Percentiles rank a stretch among this genome's conserved stretches.
Conservation (phyloP, 2,113 vertebrate genomes). For the Bubalus kerabau region DNA sequence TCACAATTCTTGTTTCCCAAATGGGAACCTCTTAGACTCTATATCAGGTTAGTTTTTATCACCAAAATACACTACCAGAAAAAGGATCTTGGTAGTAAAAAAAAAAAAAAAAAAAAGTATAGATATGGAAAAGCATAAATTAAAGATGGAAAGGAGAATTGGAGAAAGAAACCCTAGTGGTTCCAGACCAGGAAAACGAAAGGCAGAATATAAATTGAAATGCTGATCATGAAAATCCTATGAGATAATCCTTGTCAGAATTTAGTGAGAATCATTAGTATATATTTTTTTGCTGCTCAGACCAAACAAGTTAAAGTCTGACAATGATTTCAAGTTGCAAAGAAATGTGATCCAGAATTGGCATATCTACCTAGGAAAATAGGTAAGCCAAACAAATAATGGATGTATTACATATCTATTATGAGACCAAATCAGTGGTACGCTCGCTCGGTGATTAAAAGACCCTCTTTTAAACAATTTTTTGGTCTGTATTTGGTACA, state of each 20-base stretch:
- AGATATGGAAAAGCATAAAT: not conserved
- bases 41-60: not conserved
- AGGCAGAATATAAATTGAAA: not conserved
- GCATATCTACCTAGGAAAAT: not conserved
- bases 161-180: not conserved
- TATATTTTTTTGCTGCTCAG: constrained; percentile 38
- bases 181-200: not conserved
- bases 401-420: not conserved
- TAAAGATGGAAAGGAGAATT: not conserved
- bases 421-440: not conserved
- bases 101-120: not conserved
- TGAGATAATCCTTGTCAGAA: constrained; percentile 27
- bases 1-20: not conserved
- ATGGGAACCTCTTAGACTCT: not conserved
- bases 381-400: not conserved
- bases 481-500: not conserved
- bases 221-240: constrained; percentile 23
- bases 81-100: not conserved
- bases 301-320: constrained; percentile 29
- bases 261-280: constrained; percentile 8
- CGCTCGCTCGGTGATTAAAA: not conserved
- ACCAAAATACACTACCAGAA: not conserved
- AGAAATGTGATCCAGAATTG: not conserved
- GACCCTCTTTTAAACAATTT: not conserved
- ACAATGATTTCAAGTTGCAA: constrained; percentile 21